Evolutionary conservation across 2,797 vertebrate genomes (phyloP).

Genomic region (Chlorospingus flavigularis): DNA sequence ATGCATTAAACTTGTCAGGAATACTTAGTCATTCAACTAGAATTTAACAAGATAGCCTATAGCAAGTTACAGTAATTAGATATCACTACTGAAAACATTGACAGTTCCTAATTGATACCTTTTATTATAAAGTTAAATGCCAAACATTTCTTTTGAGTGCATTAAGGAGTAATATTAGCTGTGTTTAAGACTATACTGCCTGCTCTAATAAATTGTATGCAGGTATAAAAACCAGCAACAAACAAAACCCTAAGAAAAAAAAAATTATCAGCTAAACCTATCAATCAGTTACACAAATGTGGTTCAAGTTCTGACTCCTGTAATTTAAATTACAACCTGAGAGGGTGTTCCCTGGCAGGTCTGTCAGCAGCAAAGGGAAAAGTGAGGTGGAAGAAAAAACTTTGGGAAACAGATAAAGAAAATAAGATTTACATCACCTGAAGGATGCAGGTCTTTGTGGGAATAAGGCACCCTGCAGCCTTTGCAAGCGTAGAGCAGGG

Average conservation of each 20-base stretch:
- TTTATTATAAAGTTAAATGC: constrained; percentile 77
- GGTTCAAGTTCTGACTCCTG: constrained; percentile 35
- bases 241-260: background rate
- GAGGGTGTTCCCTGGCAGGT: background rate
- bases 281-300: constrained; percentile 39
- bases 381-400: background rate
- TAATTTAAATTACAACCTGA: constrained; percentile 51
- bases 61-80: constrained; percentile 81
- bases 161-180: constrained; percentile 67
- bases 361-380: background rate
- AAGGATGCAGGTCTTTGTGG: background rate
- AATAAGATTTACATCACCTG: background rate
- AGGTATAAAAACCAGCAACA: background rate
- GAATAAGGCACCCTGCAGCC: background rate
- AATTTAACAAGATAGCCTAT: constrained; percentile 81
- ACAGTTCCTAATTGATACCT: constrained; percentile 79
- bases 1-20: constrained; percentile 82
- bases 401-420: background rate
- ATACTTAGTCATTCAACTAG: constrained; percentile 80
- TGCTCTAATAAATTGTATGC: constrained; percentile 28
- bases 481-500: background rate
- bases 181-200: constrained; percentile 52
- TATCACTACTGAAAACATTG: constrained; percentile 79
- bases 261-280: background rate
- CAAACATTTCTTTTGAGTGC: constrained; percentile 71